phyloP scores from a whole-genome alignment of 2,888 invertebrate species.

The Bombylius discolor region DNA sequence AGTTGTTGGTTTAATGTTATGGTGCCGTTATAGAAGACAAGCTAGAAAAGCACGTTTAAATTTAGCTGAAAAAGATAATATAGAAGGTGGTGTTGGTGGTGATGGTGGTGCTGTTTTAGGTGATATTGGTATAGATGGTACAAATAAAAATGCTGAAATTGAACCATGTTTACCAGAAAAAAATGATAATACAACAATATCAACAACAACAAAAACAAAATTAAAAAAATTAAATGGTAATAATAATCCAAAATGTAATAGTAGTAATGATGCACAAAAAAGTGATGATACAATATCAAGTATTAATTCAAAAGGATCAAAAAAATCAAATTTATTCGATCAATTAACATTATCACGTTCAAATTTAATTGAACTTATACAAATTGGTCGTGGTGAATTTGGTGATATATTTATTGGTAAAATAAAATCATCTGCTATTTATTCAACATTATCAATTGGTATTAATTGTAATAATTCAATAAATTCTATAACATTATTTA shows the following conservation, averaged over 20 bases:
- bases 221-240: constrained; percentile 28
- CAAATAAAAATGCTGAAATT: constrained; percentile 27
- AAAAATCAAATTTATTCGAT: constrained; percentile 52
- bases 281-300: constrained; percentile 56
- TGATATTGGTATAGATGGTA: constrained; percentile 12
- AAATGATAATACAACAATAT: constrained; percentile 6
- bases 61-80: constrained; percentile 45
- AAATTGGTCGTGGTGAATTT: constrained; percentile 74
- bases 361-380: constrained; percentile 54
- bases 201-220: constrained; percentile 14
- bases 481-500: constrained; percentile 22
- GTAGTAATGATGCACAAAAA: constrained; percentile 40
- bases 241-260: constrained; percentile 34
- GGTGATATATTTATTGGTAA: constrained; percentile 81
- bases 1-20: constrained; percentile 83
- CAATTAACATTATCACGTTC: constrained; percentile 61
- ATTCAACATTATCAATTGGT: constrained; percentile 17
- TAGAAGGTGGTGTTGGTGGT: constrained; percentile 38
- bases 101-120: constrained; percentile 12
- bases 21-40: constrained; percentile 68
- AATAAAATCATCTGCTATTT: constrained; percentile 31
- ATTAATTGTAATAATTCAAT: constrained; percentile 17
- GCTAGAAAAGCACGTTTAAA: constrained; percentile 39
- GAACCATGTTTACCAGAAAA: constrained; percentile 31
- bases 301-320: constrained; percentile 47